Percentiles rank a stretch among this genome's conserved stretches.
These are phyloP conservation scores for Notechis scutatus DNA, from an alignment of 2,113 vertebrate species.

Conservation along the genomic window DNA sequence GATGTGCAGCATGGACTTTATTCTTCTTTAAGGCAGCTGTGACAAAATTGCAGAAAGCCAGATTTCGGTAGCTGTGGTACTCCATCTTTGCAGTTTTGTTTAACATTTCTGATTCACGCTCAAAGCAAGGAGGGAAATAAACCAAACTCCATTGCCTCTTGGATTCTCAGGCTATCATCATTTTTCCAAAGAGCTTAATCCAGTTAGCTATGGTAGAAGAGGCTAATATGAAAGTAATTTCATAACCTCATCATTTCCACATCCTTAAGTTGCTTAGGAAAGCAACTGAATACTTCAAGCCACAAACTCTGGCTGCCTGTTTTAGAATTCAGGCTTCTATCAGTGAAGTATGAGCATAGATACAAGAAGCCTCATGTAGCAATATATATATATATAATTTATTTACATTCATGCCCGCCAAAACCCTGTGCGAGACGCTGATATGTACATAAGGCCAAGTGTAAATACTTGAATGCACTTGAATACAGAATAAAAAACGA, in stretches of 20 bases:
- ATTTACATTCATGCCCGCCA: conserved; percentile 82
- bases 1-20: neutral
- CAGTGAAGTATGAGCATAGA: neutral
- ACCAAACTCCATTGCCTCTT: neutral
- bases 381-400: conserved; percentile 85
- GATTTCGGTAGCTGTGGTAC: neutral
- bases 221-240: neutral
- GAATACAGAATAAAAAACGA: conserved; percentile 81
- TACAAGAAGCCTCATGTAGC: conserved; percentile 62
- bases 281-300: neutral
- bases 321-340: neutral
- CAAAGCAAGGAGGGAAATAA: conserved; percentile 3
- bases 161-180: neutral
- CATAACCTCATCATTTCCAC: neutral
- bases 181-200: neutral
- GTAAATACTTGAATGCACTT: conserved; percentile 81
- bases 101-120: neutral
- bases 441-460: conserved; percentile 86
- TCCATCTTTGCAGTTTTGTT: neutral
- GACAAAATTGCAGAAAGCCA: neutral
- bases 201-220: neutral
- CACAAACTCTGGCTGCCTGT: neutral
- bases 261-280: neutral
- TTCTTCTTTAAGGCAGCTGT: neutral
- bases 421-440: conserved; percentile 70